Conservation (phyloP, 2,113 vertebrate genomes). For the Ranitomeya imitator region DNA sequence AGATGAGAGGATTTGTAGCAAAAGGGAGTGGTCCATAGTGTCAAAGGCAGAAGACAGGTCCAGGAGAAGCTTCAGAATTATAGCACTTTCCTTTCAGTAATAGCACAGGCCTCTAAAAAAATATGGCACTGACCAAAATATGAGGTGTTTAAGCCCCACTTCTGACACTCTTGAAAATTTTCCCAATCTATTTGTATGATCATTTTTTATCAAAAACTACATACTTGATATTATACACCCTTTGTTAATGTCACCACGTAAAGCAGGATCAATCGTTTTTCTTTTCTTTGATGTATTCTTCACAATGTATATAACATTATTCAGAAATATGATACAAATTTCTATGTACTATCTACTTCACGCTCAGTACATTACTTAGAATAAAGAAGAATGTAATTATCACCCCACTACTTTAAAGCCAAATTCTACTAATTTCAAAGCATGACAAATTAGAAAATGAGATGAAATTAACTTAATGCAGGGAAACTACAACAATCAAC, state of each 20-base stretch:
- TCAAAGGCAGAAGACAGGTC: too few relatives aligned
- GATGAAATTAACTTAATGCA: slow-evolving; percentile 22
- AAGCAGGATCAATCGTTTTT: too few relatives aligned
- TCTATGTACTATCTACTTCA: neutral
- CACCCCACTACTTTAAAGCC: neutral
- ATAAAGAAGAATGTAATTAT: neutral
- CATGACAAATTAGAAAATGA: slow-evolving; percentile 23
- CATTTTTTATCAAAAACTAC: too few relatives aligned
- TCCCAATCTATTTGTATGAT: too few relatives aligned
- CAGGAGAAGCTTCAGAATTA: neutral
- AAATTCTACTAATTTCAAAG: slow-evolving; percentile 16
- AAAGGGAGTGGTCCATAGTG: too few relatives aligned
- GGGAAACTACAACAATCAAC: slow-evolving; percentile 17
- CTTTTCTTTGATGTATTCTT: neutral
- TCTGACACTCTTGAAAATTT: too few relatives aligned
- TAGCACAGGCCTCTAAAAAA: too few relatives aligned
- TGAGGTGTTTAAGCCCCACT: too few relatives aligned
- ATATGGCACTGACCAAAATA: too few relatives aligned
- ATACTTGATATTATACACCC: neutral
- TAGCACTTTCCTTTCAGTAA: neutral
- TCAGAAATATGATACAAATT: neutral
- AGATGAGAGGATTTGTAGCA: too few relatives aligned
- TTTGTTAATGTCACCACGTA: neutral
- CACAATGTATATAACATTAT: neutral
- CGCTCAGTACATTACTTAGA: neutral